These are phyloP conservation scores for Lampropteryx suffumata DNA, from an alignment of 2,888 invertebrate genomes.

Conservation along the genomic window DNA sequence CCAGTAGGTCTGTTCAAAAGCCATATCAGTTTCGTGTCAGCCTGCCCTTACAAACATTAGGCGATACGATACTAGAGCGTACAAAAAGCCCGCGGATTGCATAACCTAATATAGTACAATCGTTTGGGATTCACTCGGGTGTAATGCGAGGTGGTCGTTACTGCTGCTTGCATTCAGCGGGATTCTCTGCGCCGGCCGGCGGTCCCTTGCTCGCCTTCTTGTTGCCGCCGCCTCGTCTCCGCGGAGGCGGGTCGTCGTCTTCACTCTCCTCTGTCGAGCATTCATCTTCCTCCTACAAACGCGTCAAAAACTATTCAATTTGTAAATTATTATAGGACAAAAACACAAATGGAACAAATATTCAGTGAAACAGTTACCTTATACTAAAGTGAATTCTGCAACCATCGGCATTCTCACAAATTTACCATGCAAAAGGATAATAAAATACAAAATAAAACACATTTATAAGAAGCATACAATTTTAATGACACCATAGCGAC, in stretches of 20 bases:
- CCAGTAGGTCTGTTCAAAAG: slow-evolving; percentile 1
- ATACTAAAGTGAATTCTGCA: slow-evolving; percentile 68
- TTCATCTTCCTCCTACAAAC: slow-evolving; percentile 73
- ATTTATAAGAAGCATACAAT: slow-evolving; percentile 76
- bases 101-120: slow-evolving; percentile 21
- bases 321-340: slow-evolving; percentile 9
- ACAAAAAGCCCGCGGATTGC: slow-evolving; percentile 33
- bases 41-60: slow-evolving; percentile 15
- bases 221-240: slow-evolving; percentile 54
- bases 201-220: slow-evolving; percentile 55
- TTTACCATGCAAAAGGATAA: slow-evolving; percentile 68
- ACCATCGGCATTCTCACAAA: slow-evolving; percentile 68
- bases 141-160: slow-evolving; percentile 54
- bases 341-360: slow-evolving; percentile 20
- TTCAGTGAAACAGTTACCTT: slow-evolving; percentile 44
- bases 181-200: slow-evolving; percentile 56
- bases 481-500: slow-evolving; percentile 77
- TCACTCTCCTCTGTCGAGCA: slow-evolving; percentile 84
- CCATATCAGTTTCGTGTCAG: slow-evolving; percentile 6
- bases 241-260: slow-evolving; percentile 75
- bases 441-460: slow-evolving; percentile 66
- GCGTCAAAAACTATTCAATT: slow-evolving; percentile 21
- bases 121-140: slow-evolving; percentile 15
- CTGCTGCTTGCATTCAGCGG: slow-evolving; percentile 89
- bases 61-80: slow-evolving; percentile 22